These are phyloP conservation scores for Suncus etruscus DNA, from an alignment of 2,113 vertebrate genomes.

Conservation along the genomic window DNA sequence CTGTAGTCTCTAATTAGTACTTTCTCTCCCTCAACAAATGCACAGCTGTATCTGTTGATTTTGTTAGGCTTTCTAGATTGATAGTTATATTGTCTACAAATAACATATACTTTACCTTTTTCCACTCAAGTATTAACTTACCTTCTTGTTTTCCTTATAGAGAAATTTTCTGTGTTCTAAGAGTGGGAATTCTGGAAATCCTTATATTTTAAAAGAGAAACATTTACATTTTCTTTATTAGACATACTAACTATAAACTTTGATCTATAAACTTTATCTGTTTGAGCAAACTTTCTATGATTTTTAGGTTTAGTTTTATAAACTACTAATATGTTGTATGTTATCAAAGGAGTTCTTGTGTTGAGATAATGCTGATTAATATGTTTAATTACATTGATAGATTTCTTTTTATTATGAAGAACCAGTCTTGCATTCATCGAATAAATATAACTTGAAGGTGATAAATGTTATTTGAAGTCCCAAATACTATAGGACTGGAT, in stretches of 20 bases:
- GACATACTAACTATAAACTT: background rate
- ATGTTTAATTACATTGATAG: conserved; percentile 4
- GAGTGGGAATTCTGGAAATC: background rate
- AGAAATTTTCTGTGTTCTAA: background rate
- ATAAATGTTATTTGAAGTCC: background rate
- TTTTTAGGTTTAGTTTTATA: too few relatives aligned
- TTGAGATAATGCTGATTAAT: conserved; percentile 28
- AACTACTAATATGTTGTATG: too few relatives aligned
- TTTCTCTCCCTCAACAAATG: too few relatives aligned
- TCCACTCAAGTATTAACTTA: too few relatives aligned
- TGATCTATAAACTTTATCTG: background rate
- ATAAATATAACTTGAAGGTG: background rate
- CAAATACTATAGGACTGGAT: background rate
- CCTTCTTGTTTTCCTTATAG: too few relatives aligned
- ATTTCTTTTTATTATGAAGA: background rate
- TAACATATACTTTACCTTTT: background rate
- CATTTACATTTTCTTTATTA: conserved; percentile 1
- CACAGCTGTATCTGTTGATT: background rate
- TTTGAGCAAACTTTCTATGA: background rate
- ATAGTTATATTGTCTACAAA: background rate
- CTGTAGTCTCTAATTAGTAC: background rate
- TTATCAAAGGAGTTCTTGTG: background rate
- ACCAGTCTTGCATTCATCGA: background rate
- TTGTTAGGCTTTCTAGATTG: background rate
- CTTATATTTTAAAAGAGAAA: background rate